Base-by-base conservation (phyloP, 2,888 invertebrate species). In the Syrphus vitripennis region DNA sequence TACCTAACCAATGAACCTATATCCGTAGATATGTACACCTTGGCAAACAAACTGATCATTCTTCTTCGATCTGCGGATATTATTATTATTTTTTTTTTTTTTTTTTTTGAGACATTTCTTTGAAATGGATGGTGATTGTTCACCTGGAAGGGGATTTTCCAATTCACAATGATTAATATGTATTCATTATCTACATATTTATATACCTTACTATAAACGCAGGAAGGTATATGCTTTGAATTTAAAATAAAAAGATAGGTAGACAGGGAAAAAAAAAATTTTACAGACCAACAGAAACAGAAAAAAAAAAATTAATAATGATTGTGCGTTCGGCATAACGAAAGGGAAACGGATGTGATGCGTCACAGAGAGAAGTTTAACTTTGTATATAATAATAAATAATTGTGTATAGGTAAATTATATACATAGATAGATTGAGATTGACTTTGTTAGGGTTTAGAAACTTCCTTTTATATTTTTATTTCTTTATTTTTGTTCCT, bases 311-410 rank as follows among this genome's bases (percentile, higher is more conserved):
- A 26, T 26, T 40, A 61, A 40, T 61, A 61, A 63, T 16, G 42
- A 74, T 67, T 71, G 55, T 76, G 70, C 76, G 57, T 81, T 75
- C 48, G 63, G 76, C 70, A 71, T 71, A 82, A 82, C 63, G 71
- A 82, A 77, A 82, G 82, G 82, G 82, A 82, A 82, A 82, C 82
- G 82, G 82, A 82, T 82, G 79, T 72, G 55, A 80, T 72, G 81
- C 81, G 76, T 77, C 76, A 53, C 59, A 59, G 34, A 59, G 31
- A 31, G 71, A 65, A 48, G 53, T 76, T 45, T 50, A 81, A 42
- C 26, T 50, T 59, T 50, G 37, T 72, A n/a, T 29, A 65, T 57
- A 40, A 24, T 29, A 34, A 16, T 34, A 9, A 10, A 34, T 34
- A 48, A 19, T 9, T 48, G n/a, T n/a, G 21, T 21, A 45, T 10